Base-by-base conservation (phyloP, 2,797 vertebrate species). In the Coregonus ussuriensis region DNA sequence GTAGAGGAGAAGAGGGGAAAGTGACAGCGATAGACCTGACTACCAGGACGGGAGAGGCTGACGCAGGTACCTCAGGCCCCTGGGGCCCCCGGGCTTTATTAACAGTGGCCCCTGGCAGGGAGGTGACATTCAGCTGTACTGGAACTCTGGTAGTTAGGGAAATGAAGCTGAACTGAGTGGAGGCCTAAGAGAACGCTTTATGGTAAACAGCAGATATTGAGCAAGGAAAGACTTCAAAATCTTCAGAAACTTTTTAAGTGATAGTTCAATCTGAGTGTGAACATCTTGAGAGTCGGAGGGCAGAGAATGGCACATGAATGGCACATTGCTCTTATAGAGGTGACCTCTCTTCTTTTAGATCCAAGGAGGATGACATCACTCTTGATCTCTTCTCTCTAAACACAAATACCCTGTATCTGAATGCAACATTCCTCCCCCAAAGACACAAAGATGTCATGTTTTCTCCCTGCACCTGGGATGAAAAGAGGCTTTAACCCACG, bases 401-500 rank as follows among this genome's bases (percentile, higher is more conserved):
- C 73, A 82, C 54, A 79, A 21, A 56, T 1, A 78, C n/a, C 63
- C 11, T 69, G 76, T 51, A 75, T 78, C 62, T 81, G 79, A 89
- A 87, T 77, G 56, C 29, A 78, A 77, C 86, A 87, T 79, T 85
- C 77, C 81, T 74, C 77, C 31, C 72, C 89, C 85, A 87, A 91
- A 83, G 86, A 72, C 77, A 31, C 76, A 79, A 41, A 84, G 59
- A 77, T 74, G 78, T 79, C 78, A 85, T 77, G 71, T 85, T 88
- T 88, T 87, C 71, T 74, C 83, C 72, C 71, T 25, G 66, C 70
- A 25, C 25, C 15, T 68, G 21, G 0, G 4, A 84, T 81, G 80
- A 87, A 90, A 88, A 84, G 79, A 88, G 79, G 80, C 74, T 79
- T 74, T 83, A 80, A 90, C 77, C 80, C 72, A 71, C n/a, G 6